phyloP scores from a whole-genome alignment of 64 coral and sea anemone species.

The Hydrozoanthus tunicans region DNA sequence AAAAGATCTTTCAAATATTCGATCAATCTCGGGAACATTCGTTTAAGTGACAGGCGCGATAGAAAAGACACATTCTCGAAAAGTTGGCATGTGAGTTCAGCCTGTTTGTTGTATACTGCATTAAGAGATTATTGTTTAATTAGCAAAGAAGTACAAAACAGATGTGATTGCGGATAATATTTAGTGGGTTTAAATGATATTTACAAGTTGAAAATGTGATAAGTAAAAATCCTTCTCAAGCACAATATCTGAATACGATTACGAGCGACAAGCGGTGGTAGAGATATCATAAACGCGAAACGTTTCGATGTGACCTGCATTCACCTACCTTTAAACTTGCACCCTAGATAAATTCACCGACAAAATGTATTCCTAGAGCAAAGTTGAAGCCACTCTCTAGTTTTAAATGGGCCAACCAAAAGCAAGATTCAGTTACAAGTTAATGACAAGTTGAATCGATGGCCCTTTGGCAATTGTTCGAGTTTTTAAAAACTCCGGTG shows the following conservation, averaged over 20 bases:
- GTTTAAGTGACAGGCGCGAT: conserved; percentile 3
- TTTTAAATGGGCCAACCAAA: background rate
- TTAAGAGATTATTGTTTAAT: conserved; percentile 39
- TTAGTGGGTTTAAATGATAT: conserved; percentile 50
- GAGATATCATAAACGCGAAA: background rate
- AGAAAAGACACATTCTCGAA: background rate
- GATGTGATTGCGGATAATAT: conserved; percentile 2
- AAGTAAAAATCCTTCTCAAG: conserved; percentile 15
- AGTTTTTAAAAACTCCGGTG: conserved; percentile 38
- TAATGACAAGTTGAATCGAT: conserved; percentile 60
- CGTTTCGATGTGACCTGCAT: background rate
- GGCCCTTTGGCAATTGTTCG: conserved; percentile 50
- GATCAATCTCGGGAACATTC: conserved; percentile 13
- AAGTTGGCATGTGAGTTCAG: background rate
- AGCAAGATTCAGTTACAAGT: conserved; percentile 41
- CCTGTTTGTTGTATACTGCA: conserved; percentile 6
- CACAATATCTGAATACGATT: conserved; percentile 33
- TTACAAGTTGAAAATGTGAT: conserved; percentile 22
- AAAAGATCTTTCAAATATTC: conserved; percentile 39
- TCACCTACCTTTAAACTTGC: background rate
- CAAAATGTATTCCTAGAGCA: conserved; percentile 1
- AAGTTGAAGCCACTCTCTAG: conserved; percentile 7
- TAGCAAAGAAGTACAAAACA: conserved; percentile 14
- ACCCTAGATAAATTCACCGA: background rate
- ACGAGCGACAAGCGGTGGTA: background rate